phyloP scores from a whole-genome alignment of 2,113 vertebrate genomes.

The Nematolebias whitei region DNA sequence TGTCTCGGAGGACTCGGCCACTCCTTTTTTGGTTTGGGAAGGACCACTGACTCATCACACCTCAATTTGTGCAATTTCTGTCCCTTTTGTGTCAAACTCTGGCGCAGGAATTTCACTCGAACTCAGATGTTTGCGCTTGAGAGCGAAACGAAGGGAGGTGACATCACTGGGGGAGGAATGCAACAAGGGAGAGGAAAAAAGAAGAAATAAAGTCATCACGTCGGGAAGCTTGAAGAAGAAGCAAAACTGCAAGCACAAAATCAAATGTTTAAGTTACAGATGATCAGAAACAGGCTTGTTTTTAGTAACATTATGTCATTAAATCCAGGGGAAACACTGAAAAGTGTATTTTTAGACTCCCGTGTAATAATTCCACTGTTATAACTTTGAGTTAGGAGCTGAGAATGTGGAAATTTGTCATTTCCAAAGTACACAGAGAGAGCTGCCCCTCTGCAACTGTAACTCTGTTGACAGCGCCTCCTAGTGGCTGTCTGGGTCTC shows the following conservation, averaged over 20 bases:
- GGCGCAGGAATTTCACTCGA: neutral
- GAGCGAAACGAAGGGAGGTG: conserved; percentile 35
- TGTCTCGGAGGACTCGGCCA: conserved; percentile 29
- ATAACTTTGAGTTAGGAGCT: neutral
- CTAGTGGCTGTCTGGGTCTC: conserved; percentile 63
- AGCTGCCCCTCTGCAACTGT: conserved; percentile 21
- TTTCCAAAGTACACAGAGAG: neutral
- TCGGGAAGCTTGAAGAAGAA: neutral
- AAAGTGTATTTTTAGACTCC: conserved; percentile 27
- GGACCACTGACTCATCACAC: conserved; percentile 52
- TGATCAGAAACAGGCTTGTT: neutral
- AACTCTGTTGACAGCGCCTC: conserved; percentile 80
- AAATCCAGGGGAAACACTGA: conserved; percentile 13
- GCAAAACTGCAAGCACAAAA: neutral
- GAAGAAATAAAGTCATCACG: conserved; percentile 8
- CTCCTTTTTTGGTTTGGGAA: conserved; percentile 53
- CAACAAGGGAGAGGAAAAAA: conserved; percentile 15
- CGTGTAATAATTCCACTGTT: neutral
- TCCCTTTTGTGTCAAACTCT: conserved; percentile 21
- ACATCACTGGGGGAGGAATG: conserved; percentile 32
- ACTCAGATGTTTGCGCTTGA: conserved; percentile 31
- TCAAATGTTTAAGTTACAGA: neutral
- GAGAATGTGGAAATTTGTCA: conserved; percentile 9
- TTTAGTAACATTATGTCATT: conserved; percentile 23
- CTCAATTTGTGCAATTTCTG: conserved; percentile 10